These are phyloP conservation scores for Slavum lentiscoides DNA, from an alignment of 2,888 invertebrate genomes.

Conservation along the genomic window DNA sequence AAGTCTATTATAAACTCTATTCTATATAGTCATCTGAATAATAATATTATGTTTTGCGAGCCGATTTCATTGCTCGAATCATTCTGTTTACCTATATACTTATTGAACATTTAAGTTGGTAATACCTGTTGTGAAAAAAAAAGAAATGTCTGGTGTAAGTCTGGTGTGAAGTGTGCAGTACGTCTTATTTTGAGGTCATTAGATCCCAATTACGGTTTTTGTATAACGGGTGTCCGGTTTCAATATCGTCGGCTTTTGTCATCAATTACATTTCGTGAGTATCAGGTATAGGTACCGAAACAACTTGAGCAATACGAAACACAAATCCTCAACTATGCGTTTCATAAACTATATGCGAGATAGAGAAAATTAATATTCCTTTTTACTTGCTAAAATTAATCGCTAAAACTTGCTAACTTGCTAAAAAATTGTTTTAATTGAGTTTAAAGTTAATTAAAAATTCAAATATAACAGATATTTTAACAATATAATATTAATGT, in stretches of 20 bases:
- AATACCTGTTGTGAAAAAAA: not conserved
- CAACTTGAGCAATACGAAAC: not conserved
- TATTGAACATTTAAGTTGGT: not conserved
- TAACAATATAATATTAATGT: too few species aligned
- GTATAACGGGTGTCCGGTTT: constrained; percentile 3
- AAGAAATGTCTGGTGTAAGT: not conserved
- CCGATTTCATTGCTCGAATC: too few species aligned
- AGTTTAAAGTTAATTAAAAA: too few species aligned
- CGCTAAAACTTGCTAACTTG: too few species aligned
- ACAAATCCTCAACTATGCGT: not conserved
- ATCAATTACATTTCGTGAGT: not conserved
- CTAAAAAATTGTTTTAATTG: too few species aligned
- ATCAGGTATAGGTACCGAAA: not conserved
- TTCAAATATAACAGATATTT: too few species aligned
- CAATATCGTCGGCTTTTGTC: not conserved
- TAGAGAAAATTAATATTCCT: too few species aligned
- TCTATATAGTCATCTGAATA: too few species aligned
- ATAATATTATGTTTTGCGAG: too few species aligned
- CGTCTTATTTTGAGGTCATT: constrained; percentile 11
- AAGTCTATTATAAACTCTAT: too few species aligned
- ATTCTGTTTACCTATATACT: not conserved
- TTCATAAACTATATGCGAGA: not conserved
- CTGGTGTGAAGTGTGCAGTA: not conserved
- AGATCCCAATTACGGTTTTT: not conserved
- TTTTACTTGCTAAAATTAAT: too few species aligned